A percentile compares a stretch with the other conserved stretches of the same genome.
phyloP scores from a whole-genome alignment of 2,113 vertebrate species.

The Zeus faber region DNA sequence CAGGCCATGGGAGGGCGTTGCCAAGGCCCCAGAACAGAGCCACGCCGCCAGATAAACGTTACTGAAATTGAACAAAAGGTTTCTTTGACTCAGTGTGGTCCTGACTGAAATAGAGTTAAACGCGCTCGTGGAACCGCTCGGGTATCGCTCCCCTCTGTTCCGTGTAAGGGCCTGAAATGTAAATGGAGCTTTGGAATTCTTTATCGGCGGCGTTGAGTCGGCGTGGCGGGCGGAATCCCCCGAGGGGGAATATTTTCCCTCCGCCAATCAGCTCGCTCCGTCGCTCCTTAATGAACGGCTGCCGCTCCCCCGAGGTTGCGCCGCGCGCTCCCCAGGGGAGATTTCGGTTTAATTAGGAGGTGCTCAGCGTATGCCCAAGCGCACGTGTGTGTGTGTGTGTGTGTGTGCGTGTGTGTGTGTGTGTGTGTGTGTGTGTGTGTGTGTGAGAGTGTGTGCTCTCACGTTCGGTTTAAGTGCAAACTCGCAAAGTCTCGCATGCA shows the following conservation, averaged over 20 bases:
- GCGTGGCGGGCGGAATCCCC: too few species aligned
- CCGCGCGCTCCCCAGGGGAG: slow-evolving; percentile 46
- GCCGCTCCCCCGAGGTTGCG: slow-evolving; percentile 50
- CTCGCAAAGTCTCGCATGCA: too few species aligned
- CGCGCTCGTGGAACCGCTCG: background rate
- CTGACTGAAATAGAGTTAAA: too few species aligned
- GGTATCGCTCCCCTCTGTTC: background rate
- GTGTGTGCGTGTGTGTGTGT: background rate
- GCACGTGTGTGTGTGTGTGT: slow-evolving; percentile 3
- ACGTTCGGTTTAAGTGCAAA: too few species aligned
- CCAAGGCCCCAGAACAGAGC: too few species aligned
- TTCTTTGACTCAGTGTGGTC: too few species aligned
- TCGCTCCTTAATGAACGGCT: slow-evolving; percentile 53
- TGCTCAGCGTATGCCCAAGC: slow-evolving; percentile 33
- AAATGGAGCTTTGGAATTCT: slow-evolving; percentile 37
- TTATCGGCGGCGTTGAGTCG: slow-evolving; percentile 34
- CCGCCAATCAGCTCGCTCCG: slow-evolving; percentile 40
- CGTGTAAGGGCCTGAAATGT: slow-evolving; percentile 24
- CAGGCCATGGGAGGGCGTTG: too few species aligned
- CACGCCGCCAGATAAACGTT: too few species aligned
- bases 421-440: slow-evolving; percentile 13
- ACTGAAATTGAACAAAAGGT: too few species aligned
- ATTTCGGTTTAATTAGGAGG: slow-evolving; percentile 61
- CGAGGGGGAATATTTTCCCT: slow-evolving; percentile 27
- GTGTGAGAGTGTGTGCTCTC: slow-evolving; percentile 1